Base-by-base conservation (phyloP, 1,140 invertebrate genomes). In the Notospermus geniculatus region DNA sequence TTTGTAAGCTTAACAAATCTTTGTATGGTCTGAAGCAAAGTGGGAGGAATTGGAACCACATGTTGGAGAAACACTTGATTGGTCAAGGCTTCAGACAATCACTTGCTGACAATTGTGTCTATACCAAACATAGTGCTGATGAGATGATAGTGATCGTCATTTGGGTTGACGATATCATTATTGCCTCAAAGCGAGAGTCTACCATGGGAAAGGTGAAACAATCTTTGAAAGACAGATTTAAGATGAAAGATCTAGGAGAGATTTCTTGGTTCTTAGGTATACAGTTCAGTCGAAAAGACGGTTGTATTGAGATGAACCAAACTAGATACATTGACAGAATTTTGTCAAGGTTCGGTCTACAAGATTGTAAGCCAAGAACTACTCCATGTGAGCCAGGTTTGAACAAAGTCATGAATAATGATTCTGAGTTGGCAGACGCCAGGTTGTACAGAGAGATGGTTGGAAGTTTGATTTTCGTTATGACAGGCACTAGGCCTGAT, bases 241-340 rank as follows among this genome's bases (percentile, higher is more conserved):
- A 43, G 39, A 43, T 43, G 39, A 43, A 43, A 43, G 39, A 43
- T n/a, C n/a, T 43, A 43, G n/a, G 39, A 13, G n/a, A 43, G n/a
- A 43, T 43, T n/a, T 43, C 39, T 43, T 11, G 11, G 39, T 19
- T 43, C 19, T 19, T 43, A 43, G 39, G 39, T 43, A 43, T 43
- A 11, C 39, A 43, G 19, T 43, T 43, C 19, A 43, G 11, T 19
- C 39, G 11, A 13, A 19, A 43, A 11, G 19, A 43, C 19, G 11
- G 11, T 43, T 11, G 11, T 43, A 19, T 43, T 13, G 19, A 11
- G 11, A 43, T 13, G 39, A 13, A 19, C 19, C 39, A 43, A 19
- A 13, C 39, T 13, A n/a, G n/a, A 13, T 43, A 13, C n/a, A 43
- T 43, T 43, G 39, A 43, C 11, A 43, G n/a, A 43, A 43, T 43